A percentile compares a stretch with the other conserved stretches of the same genome.
Evolutionary conservation across 2,797 vertebrate genomes (phyloP).

Genomic region (Tolypeutes matacus): DNA sequence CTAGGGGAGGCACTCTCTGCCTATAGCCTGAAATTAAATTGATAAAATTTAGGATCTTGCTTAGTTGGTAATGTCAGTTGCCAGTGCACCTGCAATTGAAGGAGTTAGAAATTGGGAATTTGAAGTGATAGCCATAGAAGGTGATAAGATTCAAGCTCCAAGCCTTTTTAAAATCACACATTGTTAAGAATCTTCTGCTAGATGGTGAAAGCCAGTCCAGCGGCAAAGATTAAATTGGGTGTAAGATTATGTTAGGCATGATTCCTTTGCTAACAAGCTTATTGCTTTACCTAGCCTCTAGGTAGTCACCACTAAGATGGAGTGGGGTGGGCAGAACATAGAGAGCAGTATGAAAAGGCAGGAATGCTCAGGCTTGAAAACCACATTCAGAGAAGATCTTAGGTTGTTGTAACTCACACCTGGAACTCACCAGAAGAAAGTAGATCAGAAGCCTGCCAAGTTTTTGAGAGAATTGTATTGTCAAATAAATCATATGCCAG

Average conservation of each 20-base stretch:
- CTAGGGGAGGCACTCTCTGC: no score
- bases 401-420: background rate
- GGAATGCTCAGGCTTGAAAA: background rate
- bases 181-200: slow-evolving; percentile 17
- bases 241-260: background rate
- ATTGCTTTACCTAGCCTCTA: background rate
- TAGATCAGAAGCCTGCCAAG: background rate
- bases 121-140: background rate
- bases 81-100: background rate
- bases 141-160: background rate
- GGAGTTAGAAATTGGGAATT: background rate
- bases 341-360: background rate
- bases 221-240: slow-evolving; percentile 29
- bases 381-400: background rate
- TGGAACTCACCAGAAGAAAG: background rate
- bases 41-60: background rate
- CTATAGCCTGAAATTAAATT: background rate
- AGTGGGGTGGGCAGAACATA: background rate
- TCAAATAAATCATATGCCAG: background rate
- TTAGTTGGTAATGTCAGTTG: background rate
- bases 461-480: background rate
- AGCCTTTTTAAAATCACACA: background rate
- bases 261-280: background rate
- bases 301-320: background rate
- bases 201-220: background rate